Percentiles rank a stretch among this genome's conserved stretches.
Conservation (phyloP, 2,888 invertebrate genomes). For the Acleris laterana region DNA sequence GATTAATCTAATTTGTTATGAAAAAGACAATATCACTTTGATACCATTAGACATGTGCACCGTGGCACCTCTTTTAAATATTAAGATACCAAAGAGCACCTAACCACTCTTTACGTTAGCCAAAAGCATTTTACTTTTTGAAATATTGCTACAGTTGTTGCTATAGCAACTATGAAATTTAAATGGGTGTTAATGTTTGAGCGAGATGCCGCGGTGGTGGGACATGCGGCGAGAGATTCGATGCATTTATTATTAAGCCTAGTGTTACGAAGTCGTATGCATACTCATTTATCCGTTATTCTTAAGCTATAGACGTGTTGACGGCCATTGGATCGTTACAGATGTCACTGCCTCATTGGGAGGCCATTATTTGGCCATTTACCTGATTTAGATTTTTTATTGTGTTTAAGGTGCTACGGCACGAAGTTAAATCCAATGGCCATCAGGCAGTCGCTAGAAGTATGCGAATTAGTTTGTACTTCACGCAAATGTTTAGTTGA, state of each 20-base stretch:
- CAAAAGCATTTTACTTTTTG: background rate
- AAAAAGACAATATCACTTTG: constrained; percentile 29
- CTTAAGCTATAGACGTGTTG: constrained; percentile 10
- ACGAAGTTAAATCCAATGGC: background rate
- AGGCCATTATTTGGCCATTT: no score
- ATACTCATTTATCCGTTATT: constrained; percentile 28
- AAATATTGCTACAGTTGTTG: background rate
- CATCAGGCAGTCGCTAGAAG: background rate
- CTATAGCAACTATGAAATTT: background rate
- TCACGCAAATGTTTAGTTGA: constrained; percentile 6
- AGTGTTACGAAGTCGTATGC: constrained; percentile 38
- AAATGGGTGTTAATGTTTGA: background rate
- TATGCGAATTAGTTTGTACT: constrained; percentile 6
- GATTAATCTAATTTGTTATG: constrained; percentile 39
- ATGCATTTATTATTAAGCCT: constrained; percentile 70
- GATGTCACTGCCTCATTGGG: no score
- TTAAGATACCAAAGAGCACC: background rate
- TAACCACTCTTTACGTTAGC: no score
- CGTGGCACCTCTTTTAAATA: constrained; percentile 17
- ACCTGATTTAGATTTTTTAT: no score
- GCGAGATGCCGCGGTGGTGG: constrained; percentile 4
- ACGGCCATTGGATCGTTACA: background rate
- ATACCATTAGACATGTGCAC: constrained; percentile 6
- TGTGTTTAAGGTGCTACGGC: background rate
- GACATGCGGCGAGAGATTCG: constrained; percentile 53